A percentile compares a stretch with the other conserved stretches of the same genome.
phyloP scores from a whole-genome alignment of 1,140 invertebrate species.

The Aleiodes sp. region DNA sequence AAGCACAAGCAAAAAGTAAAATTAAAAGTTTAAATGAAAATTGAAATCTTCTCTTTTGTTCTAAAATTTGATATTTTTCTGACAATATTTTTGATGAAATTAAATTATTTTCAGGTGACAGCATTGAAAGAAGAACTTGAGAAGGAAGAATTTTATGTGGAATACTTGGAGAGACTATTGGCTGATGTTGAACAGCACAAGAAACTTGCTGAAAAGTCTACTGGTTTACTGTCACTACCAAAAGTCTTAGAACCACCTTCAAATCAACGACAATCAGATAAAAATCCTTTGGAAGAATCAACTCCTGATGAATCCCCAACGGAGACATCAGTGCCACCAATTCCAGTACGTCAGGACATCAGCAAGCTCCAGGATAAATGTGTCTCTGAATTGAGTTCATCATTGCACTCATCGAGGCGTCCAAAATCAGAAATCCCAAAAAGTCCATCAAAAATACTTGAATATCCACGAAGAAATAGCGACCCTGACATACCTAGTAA shows the following conservation, averaged over 20 bases:
- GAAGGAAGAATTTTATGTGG: constrained; percentile 90
- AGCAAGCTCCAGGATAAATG: constrained; percentile 64
- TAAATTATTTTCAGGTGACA: constrained; percentile 64
- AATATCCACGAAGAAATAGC: constrained; percentile 59
- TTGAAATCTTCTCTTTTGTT: background rate
- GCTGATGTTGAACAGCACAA: constrained; percentile 84
- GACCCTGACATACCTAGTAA: constrained; percentile 72
- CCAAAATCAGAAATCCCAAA: constrained; percentile 63
- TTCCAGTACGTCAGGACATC: constrained; percentile 57
- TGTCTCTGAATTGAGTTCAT: constrained; percentile 62
- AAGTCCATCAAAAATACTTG: constrained; percentile 61
- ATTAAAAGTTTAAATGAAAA: background rate
- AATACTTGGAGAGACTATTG: constrained; percentile 84
- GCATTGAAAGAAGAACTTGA: constrained; percentile 84
- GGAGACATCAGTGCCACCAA: constrained; percentile 35
- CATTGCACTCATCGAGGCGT: constrained; percentile 55
- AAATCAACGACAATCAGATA: constrained; percentile 35
- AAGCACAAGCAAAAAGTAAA: constrained; percentile 82
- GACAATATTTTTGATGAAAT: background rate
- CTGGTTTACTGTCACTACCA: background rate
- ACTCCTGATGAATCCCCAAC: constrained; percentile 4
- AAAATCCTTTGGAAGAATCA: background rate
- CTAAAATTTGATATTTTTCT: background rate
- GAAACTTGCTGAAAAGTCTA: constrained; percentile 51
- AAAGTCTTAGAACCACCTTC: background rate